Conservation (phyloP, 2,888 invertebrate species). For the Cosmia pyralina region DNA sequence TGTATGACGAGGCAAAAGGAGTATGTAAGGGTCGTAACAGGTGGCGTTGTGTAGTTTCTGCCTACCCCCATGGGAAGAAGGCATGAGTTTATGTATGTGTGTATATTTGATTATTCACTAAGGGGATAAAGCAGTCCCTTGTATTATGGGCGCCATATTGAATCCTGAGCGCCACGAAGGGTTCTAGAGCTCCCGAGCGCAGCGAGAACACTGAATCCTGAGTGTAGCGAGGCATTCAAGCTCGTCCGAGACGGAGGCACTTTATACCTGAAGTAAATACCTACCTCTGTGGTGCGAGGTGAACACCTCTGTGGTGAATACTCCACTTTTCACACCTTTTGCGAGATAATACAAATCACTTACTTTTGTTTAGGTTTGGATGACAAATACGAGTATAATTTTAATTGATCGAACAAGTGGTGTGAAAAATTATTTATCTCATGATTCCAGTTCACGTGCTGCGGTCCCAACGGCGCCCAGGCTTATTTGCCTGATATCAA, state of each 20-base stretch:
- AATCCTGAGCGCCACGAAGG: not conserved
- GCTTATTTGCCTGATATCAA: conserved; percentile 76
- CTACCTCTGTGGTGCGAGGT: too few relatives aligned
- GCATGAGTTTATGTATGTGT: too few relatives aligned
- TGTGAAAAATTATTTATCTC: not conserved
- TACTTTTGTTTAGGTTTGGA: not conserved
- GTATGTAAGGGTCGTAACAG: too few relatives aligned
- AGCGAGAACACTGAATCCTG: not conserved
- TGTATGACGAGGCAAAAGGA: too few relatives aligned
- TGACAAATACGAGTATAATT: not conserved
- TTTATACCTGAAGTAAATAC: too few relatives aligned
- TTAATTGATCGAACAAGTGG: not conserved
- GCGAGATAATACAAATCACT: not conserved
- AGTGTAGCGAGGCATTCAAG: not conserved
- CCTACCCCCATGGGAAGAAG: too few relatives aligned
- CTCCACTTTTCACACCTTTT: not conserved
- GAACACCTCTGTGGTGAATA: not conserved
- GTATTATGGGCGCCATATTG: too few relatives aligned
- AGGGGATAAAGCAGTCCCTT: not conserved
- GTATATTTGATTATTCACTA: not conserved
- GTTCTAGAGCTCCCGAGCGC: not conserved
- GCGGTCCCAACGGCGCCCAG: conserved; percentile 82
- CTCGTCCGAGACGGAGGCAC: not conserved
- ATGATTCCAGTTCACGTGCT: conserved; percentile 89
- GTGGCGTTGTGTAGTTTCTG: too few relatives aligned